Conservation (phyloP, 2,797 vertebrate species). For the Moxostoma hubbsi region DNA sequence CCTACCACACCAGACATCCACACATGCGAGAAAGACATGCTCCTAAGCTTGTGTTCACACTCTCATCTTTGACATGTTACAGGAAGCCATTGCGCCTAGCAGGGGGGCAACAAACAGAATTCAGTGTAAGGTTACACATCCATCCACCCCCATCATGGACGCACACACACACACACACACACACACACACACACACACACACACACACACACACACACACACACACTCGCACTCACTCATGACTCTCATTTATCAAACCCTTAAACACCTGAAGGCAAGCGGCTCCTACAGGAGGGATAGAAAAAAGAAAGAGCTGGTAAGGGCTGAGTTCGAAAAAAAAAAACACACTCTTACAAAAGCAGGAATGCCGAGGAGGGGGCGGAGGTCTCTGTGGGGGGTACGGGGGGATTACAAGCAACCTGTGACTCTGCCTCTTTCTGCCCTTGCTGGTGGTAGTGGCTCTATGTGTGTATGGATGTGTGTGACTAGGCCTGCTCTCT, state of each 20-base stretch:
- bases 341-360: constrained; percentile 78
- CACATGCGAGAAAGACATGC: constrained; percentile 49
- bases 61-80: constrained; percentile 95
- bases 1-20: constrained; percentile 76
- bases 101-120: constrained; percentile 92
- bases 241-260: constrained; percentile 49
- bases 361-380: constrained; percentile 91
- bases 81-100: constrained; percentile 89
- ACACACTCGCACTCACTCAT: background rate
- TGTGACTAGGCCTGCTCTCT: constrained; percentile 84
- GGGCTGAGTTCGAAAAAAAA: constrained; percentile 78
- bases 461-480: constrained; percentile 75
- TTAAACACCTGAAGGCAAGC: constrained; percentile 86
- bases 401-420: constrained; percentile 97
- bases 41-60: constrained; percentile 91
- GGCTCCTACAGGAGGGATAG: constrained; percentile 81
- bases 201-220: constrained; percentile 26
- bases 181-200: constrained; percentile 2
- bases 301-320: constrained; percentile 81
- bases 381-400: constrained; percentile 87
- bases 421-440: constrained; percentile 99
- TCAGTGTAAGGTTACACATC: constrained; percentile 81
- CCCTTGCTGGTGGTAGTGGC: constrained; percentile 86
- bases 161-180: constrained; percentile 5
- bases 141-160: constrained; percentile 51